Conservation (phyloP, 2,888 invertebrate species). For the Brachypalpus laphriformis region DNA sequence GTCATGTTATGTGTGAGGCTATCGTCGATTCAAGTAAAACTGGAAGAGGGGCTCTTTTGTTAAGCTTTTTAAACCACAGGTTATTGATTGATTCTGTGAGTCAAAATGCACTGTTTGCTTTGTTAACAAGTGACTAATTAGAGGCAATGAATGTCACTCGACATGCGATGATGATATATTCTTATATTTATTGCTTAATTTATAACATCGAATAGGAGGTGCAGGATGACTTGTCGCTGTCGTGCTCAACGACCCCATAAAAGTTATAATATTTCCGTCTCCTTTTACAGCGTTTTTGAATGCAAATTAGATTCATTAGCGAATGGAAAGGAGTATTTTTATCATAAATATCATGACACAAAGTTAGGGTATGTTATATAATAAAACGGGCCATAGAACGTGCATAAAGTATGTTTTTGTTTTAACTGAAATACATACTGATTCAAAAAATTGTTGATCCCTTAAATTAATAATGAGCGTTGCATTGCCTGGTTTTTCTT, state of each 20-base stretch:
- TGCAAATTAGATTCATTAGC: background rate
- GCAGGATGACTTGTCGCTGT: background rate
- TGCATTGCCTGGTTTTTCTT: too few species aligned
- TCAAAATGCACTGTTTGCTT: background rate
- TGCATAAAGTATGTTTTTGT: too few species aligned
- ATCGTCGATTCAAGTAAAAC: background rate
- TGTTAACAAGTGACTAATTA: constrained; percentile 14
- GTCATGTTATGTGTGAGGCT: background rate
- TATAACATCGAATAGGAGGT: background rate
- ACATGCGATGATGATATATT: background rate
- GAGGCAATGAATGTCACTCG: background rate
- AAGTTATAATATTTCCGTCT: background rate
- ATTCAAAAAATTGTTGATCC: too few species aligned
- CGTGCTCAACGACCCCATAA: background rate
- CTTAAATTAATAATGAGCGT: too few species aligned
- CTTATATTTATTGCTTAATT: background rate
- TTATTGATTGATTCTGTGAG: background rate
- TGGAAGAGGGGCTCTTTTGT: background rate
- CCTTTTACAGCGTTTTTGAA: background rate
- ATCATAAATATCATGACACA: too few species aligned
- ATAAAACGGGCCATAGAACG: too few species aligned
- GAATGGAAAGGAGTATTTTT: background rate
- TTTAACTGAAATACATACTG: too few species aligned
- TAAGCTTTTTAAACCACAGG: background rate
- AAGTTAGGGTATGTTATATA: too few species aligned